phyloP scores from a whole-genome alignment of 1,140 invertebrate species.

The Papilio polyxenes region DNA sequence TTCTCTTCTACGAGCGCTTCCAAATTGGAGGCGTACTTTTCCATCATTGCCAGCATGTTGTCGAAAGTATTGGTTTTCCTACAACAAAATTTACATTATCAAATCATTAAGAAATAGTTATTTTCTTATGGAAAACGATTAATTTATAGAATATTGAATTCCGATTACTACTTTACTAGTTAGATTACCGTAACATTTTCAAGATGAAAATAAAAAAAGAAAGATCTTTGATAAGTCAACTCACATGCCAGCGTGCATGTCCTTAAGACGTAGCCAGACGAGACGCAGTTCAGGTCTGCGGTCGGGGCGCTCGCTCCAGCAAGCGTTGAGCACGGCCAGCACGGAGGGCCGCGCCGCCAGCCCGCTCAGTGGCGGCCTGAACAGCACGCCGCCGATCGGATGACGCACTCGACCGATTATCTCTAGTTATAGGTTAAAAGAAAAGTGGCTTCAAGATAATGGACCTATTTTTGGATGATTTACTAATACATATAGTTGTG shows the following conservation, averaged over 20 bases:
- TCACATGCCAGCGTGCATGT: constrained; percentile 88
- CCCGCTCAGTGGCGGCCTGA: constrained; percentile 81
- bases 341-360: constrained; percentile 84
- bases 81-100: neutral
- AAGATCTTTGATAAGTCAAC: constrained; percentile 23
- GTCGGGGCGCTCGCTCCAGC: constrained; percentile 90
- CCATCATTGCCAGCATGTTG: constrained; percentile 93
- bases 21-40: constrained; percentile 92
- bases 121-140: too few relatives aligned
- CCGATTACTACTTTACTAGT: neutral
- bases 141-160: neutral
- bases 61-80: constrained; percentile 92
- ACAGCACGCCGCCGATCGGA: constrained; percentile 78
- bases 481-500: neutral
- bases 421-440: constrained; percentile 54
- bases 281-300: constrained; percentile 85
- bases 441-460: neutral
- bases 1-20: constrained; percentile 90
- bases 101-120: too few relatives aligned
- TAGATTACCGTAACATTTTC: neutral
- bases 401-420: constrained; percentile 78
- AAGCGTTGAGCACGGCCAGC: constrained; percentile 85
- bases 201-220: too few relatives aligned
- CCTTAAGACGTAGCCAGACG: constrained; percentile 86
- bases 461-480: neutral